Evolutionary conservation across 2,888 invertebrate species (phyloP), one percentile per base, ranked within the genome.

Genomic region (Nowickia ferox): DNA sequence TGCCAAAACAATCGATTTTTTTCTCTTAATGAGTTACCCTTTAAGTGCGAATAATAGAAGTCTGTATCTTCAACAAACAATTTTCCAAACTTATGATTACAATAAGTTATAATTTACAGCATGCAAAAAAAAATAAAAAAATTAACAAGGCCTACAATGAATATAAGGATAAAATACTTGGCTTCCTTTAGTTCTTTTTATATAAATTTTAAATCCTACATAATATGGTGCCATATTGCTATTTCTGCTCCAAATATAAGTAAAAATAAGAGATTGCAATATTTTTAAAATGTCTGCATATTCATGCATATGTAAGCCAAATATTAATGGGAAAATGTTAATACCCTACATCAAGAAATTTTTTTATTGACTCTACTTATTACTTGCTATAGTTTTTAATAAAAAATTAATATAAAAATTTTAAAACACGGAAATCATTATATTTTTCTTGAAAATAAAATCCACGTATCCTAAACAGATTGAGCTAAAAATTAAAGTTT

Each of bases 151-250:
- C 76, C 76, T 72, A 79, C 80, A 77, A 80, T 61, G 48, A 55
- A 75, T 76, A 76, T 66, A 66, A 42, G 61, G 42, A 81, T 68
- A 48, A 22, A 22, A 59, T 74, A 55, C 9, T 63, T 80, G 42
- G 59, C 17, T 22, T 61, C 40, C 30, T 82, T 75, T 30, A 48
- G 30, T 8, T 19, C 30, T 55, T 55, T 82, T 69, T 42, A 5
- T 71, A 48, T 72, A 61, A 77, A 68, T 77, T 68, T 38, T 74
- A 81, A 85, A 84, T 80, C 72, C 65, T 68, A 72, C 57, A 57
- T 80, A 66, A 65, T 74, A 74, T 85, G 81, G 81, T 85, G 77
- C 81, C 84, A 81, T 74, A 74, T 46, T 81, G 81, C 48, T 76
- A 68, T 42, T 75, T 38, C 9, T 75, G 75, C n/a, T 68, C 68